phyloP scores from a whole-genome alignment of 2,797 vertebrate species.

The Chelonia mydas region DNA sequence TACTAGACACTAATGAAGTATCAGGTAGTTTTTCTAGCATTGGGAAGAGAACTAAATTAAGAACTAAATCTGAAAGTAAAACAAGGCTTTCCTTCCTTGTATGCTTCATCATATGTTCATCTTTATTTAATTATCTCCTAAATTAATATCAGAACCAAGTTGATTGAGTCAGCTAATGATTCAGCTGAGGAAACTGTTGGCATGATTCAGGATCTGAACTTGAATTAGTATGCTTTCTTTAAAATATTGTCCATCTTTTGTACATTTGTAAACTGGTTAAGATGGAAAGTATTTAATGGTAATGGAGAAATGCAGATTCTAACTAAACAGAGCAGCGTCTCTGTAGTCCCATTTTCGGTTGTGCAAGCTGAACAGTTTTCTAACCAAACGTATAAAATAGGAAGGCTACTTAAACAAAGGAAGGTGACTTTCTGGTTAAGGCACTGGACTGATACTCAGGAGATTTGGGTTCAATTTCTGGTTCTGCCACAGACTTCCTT shows the following conservation, averaged over 20 bases:
- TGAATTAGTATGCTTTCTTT: not conserved
- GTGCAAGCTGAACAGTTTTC: not conserved
- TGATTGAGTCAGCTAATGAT: not conserved
- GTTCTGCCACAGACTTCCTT: not conserved
- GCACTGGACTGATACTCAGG: not conserved
- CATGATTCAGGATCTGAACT: not conserved
- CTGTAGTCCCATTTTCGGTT: not conserved
- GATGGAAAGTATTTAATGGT: not conserved
- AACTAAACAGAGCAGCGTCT: not conserved
- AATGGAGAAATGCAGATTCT: not conserved
- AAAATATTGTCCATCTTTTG: not conserved
- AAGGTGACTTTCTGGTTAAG: not conserved
- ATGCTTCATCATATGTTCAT: not conserved
- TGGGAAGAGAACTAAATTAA: not conserved
- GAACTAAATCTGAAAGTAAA: not conserved
- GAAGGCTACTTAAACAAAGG: not conserved
- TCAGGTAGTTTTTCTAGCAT: fast-evolving
- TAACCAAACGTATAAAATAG: not conserved
- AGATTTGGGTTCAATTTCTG: not conserved
- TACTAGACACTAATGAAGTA: not conserved
- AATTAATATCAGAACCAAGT: not conserved
- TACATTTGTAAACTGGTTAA: not conserved
- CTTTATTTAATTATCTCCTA: conserved; percentile 10
- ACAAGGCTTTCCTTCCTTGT: not conserved
- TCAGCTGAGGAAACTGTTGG: not conserved